Evolutionary conservation across 64 coral and sea anemone genomes (phyloP).

Genomic region (Pocillopora verrucosa): DNA sequence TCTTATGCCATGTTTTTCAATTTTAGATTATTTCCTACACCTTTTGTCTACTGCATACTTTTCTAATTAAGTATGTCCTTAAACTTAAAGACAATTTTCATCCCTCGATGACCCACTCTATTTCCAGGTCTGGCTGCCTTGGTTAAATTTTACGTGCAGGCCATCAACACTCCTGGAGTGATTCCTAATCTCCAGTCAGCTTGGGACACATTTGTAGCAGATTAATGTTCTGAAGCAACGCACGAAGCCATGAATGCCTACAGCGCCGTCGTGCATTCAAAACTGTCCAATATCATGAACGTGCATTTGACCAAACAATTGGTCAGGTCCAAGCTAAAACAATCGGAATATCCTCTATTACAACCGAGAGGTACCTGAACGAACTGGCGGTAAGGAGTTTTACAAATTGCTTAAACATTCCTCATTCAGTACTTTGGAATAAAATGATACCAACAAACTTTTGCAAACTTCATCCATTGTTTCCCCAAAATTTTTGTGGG

Average conservation of each 20-base stretch:
- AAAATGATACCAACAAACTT: no score
- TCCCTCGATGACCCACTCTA: neutral
- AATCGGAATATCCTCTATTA: slow-evolving; percentile 37
- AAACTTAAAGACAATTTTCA: no score
- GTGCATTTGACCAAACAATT: slow-evolving; percentile 15
- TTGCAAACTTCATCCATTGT: no score
- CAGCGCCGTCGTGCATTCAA: slow-evolving; percentile 33
- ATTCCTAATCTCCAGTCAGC: slow-evolving; percentile 71
- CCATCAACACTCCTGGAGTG: slow-evolving; percentile 69
- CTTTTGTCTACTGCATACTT: no score
- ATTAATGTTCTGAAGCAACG: slow-evolving; percentile 55
- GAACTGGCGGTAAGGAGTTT: no score
- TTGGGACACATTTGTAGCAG: slow-evolving; percentile 48
- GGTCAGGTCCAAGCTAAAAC: slow-evolving; percentile 36
- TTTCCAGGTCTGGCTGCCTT: slow-evolving; percentile 43
- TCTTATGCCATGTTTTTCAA: no score
- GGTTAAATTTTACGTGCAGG: slow-evolving; percentile 58
- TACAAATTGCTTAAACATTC: no score
- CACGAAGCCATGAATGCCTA: slow-evolving; percentile 35
- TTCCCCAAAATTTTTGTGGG: no score
- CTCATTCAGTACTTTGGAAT: no score
- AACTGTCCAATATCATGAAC: slow-evolving; percentile 15
- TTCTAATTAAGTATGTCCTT: no score
- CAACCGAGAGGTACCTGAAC: no score
- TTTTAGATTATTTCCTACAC: no score